A percentile compares a stretch with the other conserved stretches of the same genome.
Conservation (phyloP, 92 coral and sea anemone species). For the Heteractis magnifica region DNA sequence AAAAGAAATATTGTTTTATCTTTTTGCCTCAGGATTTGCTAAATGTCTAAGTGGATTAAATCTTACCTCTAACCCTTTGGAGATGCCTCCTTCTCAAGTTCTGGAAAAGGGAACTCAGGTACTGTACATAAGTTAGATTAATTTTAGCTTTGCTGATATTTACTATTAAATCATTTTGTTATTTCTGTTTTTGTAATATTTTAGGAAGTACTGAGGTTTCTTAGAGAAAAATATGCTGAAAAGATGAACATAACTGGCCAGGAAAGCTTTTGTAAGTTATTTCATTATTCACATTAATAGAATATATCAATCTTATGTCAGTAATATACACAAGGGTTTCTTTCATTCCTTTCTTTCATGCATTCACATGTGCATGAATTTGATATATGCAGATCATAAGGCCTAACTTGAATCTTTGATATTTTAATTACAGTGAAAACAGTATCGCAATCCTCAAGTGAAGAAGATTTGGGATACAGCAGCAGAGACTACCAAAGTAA, state of each 20-base stretch:
- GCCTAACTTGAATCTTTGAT: neutral
- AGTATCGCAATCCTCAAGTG: conserved; percentile 49
- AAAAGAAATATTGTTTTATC: neutral
- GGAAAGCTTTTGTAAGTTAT: conserved; percentile 22
- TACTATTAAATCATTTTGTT: neutral
- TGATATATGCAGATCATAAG: too few species aligned
- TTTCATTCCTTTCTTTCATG: neutral
- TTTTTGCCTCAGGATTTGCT: conserved; percentile 30
- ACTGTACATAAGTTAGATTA: neutral
- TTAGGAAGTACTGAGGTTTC: conserved; percentile 84
- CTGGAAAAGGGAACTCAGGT: conserved; percentile 96
- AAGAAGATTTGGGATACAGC: conserved; percentile 26
- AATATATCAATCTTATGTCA: neutral
- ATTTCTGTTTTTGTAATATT: neutral
- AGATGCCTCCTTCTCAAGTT: conserved; percentile 76
- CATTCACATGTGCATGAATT: too few species aligned
- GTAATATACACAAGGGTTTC: neutral
- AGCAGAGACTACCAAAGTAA: conserved; percentile 28
- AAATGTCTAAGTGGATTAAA: conserved; percentile 73
- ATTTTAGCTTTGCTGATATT: neutral
- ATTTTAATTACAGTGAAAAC: conserved; percentile 15
- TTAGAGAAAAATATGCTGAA: conserved; percentile 70
- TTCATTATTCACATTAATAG: neutral
- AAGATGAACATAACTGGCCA: conserved; percentile 9
- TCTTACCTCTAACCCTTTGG: conserved; percentile 81